Evolutionary conservation across 2,888 invertebrate genomes (phyloP).

Genomic region (Apotomis betuletana): DNA sequence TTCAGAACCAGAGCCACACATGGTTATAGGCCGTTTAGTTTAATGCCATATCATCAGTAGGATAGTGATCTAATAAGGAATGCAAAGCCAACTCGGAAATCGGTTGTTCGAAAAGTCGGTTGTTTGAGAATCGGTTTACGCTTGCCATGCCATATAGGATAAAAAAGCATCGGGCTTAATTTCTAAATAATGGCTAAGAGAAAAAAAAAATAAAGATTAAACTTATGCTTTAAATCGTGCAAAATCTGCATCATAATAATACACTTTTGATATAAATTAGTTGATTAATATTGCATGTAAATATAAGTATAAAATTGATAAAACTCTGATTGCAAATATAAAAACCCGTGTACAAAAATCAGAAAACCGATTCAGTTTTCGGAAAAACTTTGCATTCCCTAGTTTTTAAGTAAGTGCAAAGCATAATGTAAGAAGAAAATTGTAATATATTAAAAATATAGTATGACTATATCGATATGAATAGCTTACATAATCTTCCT

Average conservation of each 20-base stretch:
- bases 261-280: not conserved
- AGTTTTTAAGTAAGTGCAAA: slow-evolving; percentile 37
- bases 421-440: slow-evolving; percentile 36
- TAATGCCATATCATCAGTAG: slow-evolving; percentile 36
- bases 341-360: not conserved
- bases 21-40: slow-evolving; percentile 33
- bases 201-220: not conserved
- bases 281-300: not conserved
- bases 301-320: not conserved
- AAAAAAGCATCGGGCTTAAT: not conserved
- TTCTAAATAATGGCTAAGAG: not conserved
- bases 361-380: not conserved
- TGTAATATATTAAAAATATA: slow-evolving; percentile 40
- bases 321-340: not conserved
- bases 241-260: not conserved
- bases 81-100: slow-evolving; percentile 10
- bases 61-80: slow-evolving; percentile 29
- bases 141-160: not conserved
- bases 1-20: slow-evolving; percentile 29
- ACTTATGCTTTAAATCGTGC: slow-evolving; percentile 1
- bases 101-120: not conserved
- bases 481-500: slow-evolving; percentile 39
- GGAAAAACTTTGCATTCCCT: slow-evolving; percentile 19
- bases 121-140: not conserved
- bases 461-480: slow-evolving; percentile 39